Base-by-base conservation (phyloP, 2,797 vertebrate genomes). In the Astyanax mexicanus region DNA sequence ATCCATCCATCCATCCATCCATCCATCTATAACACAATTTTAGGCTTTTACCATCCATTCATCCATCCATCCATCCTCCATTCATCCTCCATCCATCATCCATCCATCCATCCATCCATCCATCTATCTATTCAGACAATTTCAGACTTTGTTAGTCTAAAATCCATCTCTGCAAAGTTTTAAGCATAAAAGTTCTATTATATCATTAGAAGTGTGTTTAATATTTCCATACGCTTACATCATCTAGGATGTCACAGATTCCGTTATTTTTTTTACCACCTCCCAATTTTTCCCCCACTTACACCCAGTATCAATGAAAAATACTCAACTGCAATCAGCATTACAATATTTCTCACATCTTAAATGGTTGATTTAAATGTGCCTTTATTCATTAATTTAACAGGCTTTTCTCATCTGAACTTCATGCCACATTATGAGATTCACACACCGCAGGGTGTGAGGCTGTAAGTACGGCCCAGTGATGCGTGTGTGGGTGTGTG, bases 401-500 rank as follows among this genome's bases (percentile, higher is more conserved):
- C 35, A 58, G 35, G 55, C 15, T 37, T 61, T 61, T 61, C 49
- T 52, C 21, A 21, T 52, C 52, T 55, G 25, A 55, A 25, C 23
- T 27, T 17, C 12, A 55, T 15, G 52, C 21, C 51, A 54, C 6
- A 13, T 25, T 54, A 55, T 55, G 52, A 55, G 23, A 55, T 55
- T 55, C 55, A 23, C 60, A 64, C 60, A 62, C 35, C 11, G 32
- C 60, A 42, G 60, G 35, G n/a, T 21, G 60, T 8, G 13, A 25
- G 40, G 38, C 38, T 6, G 12, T 42, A 3, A 19, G 19, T 42
- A 23, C 21, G 3, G 21, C 19, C 44, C 60, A 64, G 60, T 44
- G 38, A 40, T 35, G 37, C 49, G 61, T 61, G n/a, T n/a, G n/a
- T n/a, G n/a, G n/a, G n/a, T n/a, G n/a, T 66, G 69, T 40, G 51